Base-by-base conservation (phyloP, 2,888 invertebrate genomes). In the Schizaphis graminum region DNA sequence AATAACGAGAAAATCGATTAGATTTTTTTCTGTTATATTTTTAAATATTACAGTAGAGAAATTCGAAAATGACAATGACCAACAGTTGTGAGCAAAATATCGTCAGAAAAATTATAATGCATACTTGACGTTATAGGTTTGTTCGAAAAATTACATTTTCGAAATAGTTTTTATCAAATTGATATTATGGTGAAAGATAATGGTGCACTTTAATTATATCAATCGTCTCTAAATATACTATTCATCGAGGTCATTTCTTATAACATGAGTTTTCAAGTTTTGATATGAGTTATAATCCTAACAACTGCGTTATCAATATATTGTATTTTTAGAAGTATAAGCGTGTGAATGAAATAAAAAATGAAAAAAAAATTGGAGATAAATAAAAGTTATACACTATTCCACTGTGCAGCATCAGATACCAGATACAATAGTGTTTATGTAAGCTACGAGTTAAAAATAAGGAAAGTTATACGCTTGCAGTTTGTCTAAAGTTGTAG, bases 381-480 rank as follows among this genome's bases (percentile, higher is more conserved):
- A 77, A 77, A 77, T 21, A 77, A 35, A 41, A 35, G 35, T 3
- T 77, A 35, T 35, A 35, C 77, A 35, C 77, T 77, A 77, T 8
- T 35, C 21, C 21, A 21, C 35, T 3, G 35, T 77, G 35, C 77
- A 77, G 35, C 21, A 53, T 21, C 53, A 53, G 53, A 53, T 53
- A 77, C 35, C 77, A 77, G 35, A 77, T 77, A 77, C 35, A 35
- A 77, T 77, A 77, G 35, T 77, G 77, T 77, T 77, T 77, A 77
- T 77, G 77, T 77, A 8, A 21, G 35, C 8, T 86, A 7, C 13
- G n/a, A 86, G 86, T 86, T 44, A 86, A 47, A 86, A 86, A 86
- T 28, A 86, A 86, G 47, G 47, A 86, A 86, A 86, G 47, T 49
- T 86, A 86, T 86, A 28, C 86, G 86, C 47, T 86, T 44, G 86